Conservation (phyloP, 2,888 invertebrate species). For the Drosophila hamatofila region DNA sequence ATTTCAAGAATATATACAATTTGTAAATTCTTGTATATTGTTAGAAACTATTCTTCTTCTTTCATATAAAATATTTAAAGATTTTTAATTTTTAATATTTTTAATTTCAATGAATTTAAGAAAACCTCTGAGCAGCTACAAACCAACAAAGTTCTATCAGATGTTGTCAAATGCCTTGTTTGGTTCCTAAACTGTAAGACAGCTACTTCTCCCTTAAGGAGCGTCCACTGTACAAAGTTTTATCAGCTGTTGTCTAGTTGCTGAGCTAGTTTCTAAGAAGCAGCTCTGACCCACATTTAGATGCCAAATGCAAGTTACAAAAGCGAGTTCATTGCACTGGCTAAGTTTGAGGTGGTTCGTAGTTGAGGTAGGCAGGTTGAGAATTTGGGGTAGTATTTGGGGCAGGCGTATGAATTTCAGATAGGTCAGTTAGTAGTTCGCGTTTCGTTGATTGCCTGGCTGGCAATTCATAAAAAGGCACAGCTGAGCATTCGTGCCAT, state of each 20-base stretch:
- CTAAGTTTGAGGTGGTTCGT: background rate
- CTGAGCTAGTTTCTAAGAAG: slow-evolving; percentile 6
- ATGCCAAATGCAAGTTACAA: slow-evolving; percentile 10
- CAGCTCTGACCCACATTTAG: slow-evolving; percentile 37
- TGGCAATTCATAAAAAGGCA: slow-evolving; percentile 37
- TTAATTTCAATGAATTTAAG: too few species aligned
- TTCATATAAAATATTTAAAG: too few species aligned
- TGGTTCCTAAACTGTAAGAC: background rate
- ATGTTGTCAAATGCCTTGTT: background rate
- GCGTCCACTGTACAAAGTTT: slow-evolving; percentile 1
- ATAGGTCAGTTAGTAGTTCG: slow-evolving; percentile 59
- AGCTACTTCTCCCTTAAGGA: background rate
- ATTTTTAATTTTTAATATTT: too few species aligned
- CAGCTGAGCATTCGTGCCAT: slow-evolving; percentile 38
- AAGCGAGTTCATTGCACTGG: slow-evolving; percentile 54
- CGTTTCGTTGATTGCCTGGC: slow-evolving; percentile 45
- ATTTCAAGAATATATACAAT: too few species aligned
- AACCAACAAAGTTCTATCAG: background rate
- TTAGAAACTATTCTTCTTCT: too few species aligned
- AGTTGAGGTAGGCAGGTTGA: background rate
- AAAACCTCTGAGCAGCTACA: too few species aligned
- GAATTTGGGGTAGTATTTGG: slow-evolving; percentile 9
- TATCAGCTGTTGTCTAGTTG: background rate
- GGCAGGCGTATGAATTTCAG: slow-evolving; percentile 12
- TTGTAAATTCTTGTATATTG: too few species aligned